Percentiles rank a stretch among this genome's conserved stretches.
These are phyloP conservation scores for Spinus olivaceus DNA, from an alignment of 2,797 vertebrate genomes.

Conservation along the genomic window DNA sequence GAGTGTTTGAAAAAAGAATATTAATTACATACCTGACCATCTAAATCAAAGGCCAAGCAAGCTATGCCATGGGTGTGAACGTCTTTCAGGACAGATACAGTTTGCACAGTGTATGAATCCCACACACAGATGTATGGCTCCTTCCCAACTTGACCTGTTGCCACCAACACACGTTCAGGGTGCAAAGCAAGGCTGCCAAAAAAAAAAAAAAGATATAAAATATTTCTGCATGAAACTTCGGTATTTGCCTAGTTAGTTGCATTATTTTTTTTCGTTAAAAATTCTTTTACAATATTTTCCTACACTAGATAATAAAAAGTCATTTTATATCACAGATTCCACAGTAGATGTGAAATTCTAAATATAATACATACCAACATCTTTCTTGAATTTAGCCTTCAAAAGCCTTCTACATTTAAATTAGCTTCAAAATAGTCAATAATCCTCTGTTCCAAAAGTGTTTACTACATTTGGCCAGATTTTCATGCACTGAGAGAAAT, in stretches of 20 bases:
- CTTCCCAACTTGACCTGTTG: slow-evolving; percentile 98
- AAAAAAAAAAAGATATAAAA: slow-evolving; percentile 20
- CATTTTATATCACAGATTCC: not conserved
- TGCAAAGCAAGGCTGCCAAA: slow-evolving; percentile 91
- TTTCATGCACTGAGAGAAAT: not conserved
- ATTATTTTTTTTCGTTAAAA: not conserved
- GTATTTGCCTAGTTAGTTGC: not conserved
- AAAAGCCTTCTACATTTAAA: not conserved
- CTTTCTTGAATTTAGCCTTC: not conserved
- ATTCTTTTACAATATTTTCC: not conserved
- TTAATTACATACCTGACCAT: slow-evolving; percentile 88
- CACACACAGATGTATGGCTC: slow-evolving; percentile 97
- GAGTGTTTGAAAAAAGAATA: not conserved
- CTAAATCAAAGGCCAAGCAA: slow-evolving; percentile 95
- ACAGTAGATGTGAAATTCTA: not conserved
- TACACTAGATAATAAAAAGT: not conserved
- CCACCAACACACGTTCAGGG: slow-evolving; percentile 95
- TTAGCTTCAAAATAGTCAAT: not conserved
- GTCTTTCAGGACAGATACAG: slow-evolving; percentile 93
- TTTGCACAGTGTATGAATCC: slow-evolving; percentile 97
- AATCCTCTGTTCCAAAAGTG: not conserved
- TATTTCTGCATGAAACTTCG: not conserved
- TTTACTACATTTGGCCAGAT: not conserved
- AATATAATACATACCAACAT: not conserved
- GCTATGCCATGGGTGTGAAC: slow-evolving; percentile 94